A percentile compares a stretch with the other conserved stretches of the same genome.
phyloP scores from a whole-genome alignment of 2,113 vertebrate genomes.

The Antechinus stuartii region DNA sequence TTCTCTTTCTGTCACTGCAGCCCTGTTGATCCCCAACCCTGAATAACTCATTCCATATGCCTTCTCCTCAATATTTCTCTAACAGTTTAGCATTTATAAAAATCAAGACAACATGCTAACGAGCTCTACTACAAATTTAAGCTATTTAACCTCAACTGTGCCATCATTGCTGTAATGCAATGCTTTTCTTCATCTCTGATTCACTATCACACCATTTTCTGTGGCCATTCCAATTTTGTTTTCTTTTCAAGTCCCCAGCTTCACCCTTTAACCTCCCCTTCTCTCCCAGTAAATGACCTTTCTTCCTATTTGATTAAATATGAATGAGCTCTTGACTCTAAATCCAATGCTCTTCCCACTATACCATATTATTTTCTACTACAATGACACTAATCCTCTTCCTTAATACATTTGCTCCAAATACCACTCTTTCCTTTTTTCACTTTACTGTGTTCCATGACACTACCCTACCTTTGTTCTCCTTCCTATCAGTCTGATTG shows the following conservation, averaged over 20 bases:
- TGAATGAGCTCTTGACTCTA: neutral
- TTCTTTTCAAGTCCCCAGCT: neutral
- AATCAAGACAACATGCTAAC: neutral
- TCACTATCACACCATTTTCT: neutral
- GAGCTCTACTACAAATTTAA: neutral
- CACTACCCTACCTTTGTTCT: neutral
- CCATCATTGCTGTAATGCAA: neutral
- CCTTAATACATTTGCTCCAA: neutral
- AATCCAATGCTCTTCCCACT: neutral
- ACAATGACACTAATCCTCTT: neutral
- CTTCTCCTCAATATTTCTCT: neutral
- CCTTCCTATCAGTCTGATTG: neutral
- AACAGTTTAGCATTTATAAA: neutral
- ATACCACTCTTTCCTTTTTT: neutral
- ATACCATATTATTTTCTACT: neutral
- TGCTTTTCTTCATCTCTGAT: neutral
- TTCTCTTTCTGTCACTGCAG: neutral
- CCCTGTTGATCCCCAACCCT: neutral
- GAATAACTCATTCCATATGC: neutral
- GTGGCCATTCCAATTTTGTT: neutral
- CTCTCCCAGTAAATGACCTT: neutral
- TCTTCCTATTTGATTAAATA: neutral
- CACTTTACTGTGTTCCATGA: neutral
- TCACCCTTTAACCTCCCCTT: neutral
- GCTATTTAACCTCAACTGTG: neutral